Conservation (phyloP, 2,888 invertebrate species). For the Drosophila mulleri region DNA sequence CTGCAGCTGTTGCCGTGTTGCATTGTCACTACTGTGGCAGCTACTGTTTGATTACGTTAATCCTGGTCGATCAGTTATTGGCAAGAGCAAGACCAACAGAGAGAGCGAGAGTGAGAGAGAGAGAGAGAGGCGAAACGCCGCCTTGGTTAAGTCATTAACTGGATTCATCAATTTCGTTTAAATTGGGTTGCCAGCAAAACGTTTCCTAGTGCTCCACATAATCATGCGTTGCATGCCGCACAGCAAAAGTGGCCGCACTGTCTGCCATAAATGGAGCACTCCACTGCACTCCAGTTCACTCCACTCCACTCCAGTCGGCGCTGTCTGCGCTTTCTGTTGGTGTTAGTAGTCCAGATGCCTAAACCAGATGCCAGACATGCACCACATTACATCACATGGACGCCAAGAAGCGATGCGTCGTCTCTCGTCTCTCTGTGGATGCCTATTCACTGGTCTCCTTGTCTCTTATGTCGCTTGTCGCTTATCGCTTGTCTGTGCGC, state of each 20-base stretch:
- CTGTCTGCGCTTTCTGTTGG: conserved; percentile 4
- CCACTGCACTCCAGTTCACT: conserved; percentile 15
- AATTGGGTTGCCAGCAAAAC: conserved; percentile 51
- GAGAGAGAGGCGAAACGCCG: conserved; percentile 4
- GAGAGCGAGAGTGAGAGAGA: not conserved
- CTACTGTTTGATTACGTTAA: conserved; percentile 52
- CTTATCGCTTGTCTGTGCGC: conserved; percentile 14
- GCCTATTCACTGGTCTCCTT: conserved; percentile 20
- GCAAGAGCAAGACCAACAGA: not conserved
- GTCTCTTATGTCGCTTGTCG: conserved; percentile 18
- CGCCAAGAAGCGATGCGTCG: conserved; percentile 66
- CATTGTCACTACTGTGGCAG: conserved; percentile 32
- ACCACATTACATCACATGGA: conserved; percentile 70
- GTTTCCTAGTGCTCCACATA: conserved; percentile 77
- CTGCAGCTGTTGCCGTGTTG: conserved; percentile 26
- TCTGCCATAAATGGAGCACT: conserved; percentile 76
- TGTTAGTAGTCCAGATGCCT: conserved; percentile 60
- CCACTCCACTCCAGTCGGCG: conserved; percentile 5
- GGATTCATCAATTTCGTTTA: conserved; percentile 44
- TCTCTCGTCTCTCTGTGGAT: conserved; percentile 39
- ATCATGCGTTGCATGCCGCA: conserved; percentile 65
- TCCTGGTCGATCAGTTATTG: conserved; percentile 27
- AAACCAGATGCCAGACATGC: conserved; percentile 52
- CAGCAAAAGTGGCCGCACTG: conserved; percentile 43
- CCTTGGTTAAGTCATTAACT: conserved; percentile 51